A percentile compares a stretch with the other conserved stretches of the same genome.
These are phyloP conservation scores for Formicarius rufipectus DNA, from an alignment of 2,113 vertebrate species.

Conservation along the genomic window DNA sequence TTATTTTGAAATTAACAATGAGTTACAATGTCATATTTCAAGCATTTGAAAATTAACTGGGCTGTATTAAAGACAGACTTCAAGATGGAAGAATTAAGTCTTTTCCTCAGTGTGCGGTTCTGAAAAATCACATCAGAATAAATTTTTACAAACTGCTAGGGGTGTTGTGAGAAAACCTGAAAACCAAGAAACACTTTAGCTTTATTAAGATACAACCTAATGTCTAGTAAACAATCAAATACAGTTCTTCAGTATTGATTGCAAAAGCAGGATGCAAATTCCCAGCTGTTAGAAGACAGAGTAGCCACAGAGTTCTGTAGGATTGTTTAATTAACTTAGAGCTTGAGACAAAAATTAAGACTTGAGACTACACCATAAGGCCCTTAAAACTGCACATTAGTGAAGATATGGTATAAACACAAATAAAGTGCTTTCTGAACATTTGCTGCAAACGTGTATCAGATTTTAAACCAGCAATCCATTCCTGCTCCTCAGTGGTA, in stretches of 20 bases:
- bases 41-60: not conserved
- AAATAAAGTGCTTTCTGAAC: not conserved
- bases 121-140: not conserved
- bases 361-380: not conserved
- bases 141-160: not conserved
- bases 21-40: not conserved
- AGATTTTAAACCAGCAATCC: constrained; percentile 21
- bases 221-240: not conserved
- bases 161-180: not conserved
- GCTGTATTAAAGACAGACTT: not conserved
- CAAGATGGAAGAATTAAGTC: not conserved
- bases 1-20: not conserved
- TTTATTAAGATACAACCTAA: not conserved
- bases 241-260: not conserved
- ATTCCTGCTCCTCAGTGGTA: not conserved
- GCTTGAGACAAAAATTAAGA: not conserved
- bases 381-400: not conserved
- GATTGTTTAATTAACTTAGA: not conserved
- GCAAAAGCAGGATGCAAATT: not conserved
- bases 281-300: not conserved
- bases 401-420: not conserved
- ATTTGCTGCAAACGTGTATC: not conserved
- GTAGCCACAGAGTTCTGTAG: not conserved
- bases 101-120: not conserved
- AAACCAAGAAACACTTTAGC: not conserved